phyloP scores from a whole-genome alignment of 2,797 vertebrate species.

The Benthosema pterotum region DNA sequence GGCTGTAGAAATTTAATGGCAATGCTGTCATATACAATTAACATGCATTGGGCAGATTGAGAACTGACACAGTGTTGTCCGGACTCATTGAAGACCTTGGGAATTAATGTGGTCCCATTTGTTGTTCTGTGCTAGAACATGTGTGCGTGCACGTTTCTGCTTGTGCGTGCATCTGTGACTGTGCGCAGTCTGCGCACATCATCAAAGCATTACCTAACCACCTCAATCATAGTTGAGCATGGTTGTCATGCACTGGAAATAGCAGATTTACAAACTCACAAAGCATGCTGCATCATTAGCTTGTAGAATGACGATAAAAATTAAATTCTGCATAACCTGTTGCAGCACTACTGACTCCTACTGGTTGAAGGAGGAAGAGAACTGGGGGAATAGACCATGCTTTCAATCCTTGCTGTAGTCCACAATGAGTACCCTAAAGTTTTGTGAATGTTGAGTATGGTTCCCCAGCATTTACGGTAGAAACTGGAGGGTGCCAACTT shows the following conservation, averaged over 20 bases:
- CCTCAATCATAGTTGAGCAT: conserved; percentile 45
- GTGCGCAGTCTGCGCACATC: conserved; percentile 27
- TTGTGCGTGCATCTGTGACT: too few species aligned
- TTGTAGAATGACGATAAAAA: too few species aligned
- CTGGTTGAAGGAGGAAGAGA: too few species aligned
- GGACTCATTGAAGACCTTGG: conserved; percentile 21
- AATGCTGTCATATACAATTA: conserved; percentile 39
- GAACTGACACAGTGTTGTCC: conserved; percentile 34
- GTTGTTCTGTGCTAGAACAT: conserved; percentile 51
- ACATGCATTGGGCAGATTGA: conserved; percentile 46
- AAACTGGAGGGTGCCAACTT: too few species aligned
- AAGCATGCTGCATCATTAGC: neutral
- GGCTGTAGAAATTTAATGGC: conserved; percentile 55
- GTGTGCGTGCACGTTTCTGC: neutral
- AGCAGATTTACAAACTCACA: neutral
- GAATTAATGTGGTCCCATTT: conserved; percentile 51
- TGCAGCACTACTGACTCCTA: neutral
- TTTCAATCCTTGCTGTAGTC: too few species aligned
- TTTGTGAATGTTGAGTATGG: too few species aligned
- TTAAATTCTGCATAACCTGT: too few species aligned
- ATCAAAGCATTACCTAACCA: conserved; percentile 63
- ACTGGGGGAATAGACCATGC: too few species aligned
- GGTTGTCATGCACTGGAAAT: neutral
- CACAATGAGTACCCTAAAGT: too few species aligned
- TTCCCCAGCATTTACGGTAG: too few species aligned